Percentiles rank a stretch among this genome's conserved stretches.
Conservation (phyloP, 2,797 vertebrate genomes). For the Cryptoprocta ferox region DNA sequence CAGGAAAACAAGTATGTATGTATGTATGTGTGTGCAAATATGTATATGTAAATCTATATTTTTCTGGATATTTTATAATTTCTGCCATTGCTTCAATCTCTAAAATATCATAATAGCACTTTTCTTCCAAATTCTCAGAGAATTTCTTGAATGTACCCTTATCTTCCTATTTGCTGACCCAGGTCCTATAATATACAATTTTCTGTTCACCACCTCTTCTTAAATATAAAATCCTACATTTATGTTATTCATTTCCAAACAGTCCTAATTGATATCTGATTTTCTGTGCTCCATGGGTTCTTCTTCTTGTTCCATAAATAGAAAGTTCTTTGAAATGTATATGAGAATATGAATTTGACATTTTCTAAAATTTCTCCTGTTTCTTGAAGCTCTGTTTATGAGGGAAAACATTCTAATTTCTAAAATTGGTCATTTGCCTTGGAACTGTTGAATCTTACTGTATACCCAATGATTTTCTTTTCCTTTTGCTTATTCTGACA, state of each 20-base stretch:
- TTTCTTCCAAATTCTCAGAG: neutral
- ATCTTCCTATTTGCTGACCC: neutral
- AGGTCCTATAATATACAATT: neutral
- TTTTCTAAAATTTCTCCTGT: neutral
- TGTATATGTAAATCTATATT: neutral
- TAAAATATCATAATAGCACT: neutral
- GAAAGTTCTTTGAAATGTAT: neutral
- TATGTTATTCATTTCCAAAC: constrained; percentile 17
- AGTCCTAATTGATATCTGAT: constrained; percentile 21
- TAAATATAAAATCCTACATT: constrained; percentile 39
- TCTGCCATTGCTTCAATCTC: neutral
- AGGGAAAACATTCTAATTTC: neutral
- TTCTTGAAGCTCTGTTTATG: neutral
- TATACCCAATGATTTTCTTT: neutral
- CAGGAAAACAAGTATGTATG: neutral
- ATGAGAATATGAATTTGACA: constrained; percentile 31
- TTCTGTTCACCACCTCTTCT: neutral
- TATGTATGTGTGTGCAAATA: neutral
- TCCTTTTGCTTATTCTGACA: neutral
- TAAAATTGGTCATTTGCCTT: neutral
- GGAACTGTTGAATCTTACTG: neutral
- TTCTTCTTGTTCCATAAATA: neutral
- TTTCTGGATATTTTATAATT: neutral
- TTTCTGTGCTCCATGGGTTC: neutral
- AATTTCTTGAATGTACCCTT: neutral